These are phyloP conservation scores for Eptatretus atami DNA, from an alignment of 2,797 vertebrate species.

Conservation along the genomic window DNA sequence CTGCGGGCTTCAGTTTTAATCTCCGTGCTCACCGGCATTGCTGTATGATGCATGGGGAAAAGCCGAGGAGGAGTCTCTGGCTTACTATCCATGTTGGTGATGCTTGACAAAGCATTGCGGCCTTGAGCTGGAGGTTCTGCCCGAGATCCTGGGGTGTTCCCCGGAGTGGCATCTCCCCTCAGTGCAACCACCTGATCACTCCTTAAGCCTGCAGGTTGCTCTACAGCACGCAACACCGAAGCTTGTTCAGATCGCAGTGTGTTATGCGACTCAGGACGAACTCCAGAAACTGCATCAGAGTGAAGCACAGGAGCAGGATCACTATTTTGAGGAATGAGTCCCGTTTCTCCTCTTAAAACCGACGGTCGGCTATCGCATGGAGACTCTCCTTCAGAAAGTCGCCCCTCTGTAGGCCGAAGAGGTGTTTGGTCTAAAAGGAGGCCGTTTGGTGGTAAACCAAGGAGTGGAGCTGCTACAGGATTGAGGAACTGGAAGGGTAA, in stretches of 20 bases:
- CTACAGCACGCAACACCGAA: not conserved
- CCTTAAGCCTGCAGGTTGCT: conserved; percentile 1
- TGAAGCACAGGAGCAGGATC: not conserved
- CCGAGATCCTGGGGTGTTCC: conserved; percentile 24
- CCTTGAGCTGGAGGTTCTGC: conserved; percentile 10
- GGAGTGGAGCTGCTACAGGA: conserved; percentile 69
- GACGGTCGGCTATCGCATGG: conserved; percentile 30
- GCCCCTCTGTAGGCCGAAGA: conserved; percentile 51
- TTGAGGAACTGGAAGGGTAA: conserved; percentile 97
- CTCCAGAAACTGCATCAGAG: not conserved
- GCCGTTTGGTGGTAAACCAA: conserved; percentile 81
- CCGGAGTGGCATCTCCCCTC: conserved; percentile 36
- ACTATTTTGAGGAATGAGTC: not conserved
- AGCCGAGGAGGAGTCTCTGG: conserved; percentile 19
- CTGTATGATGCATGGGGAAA: not conserved
- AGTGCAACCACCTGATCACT: conserved; percentile 2
- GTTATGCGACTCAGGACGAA: not conserved
- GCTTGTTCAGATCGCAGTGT: not conserved
- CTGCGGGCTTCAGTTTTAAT: conserved; percentile 29
- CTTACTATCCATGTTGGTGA: conserved; percentile 75
- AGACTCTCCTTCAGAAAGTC: conserved; percentile 69
- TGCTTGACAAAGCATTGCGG: conserved; percentile 34
- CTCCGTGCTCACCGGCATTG: conserved; percentile 13
- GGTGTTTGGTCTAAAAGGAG: conserved; percentile 57
- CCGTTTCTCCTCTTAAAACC: not conserved